phyloP scores from a whole-genome alignment of 2,888 invertebrate species.

The Leucophora obtusa region DNA sequence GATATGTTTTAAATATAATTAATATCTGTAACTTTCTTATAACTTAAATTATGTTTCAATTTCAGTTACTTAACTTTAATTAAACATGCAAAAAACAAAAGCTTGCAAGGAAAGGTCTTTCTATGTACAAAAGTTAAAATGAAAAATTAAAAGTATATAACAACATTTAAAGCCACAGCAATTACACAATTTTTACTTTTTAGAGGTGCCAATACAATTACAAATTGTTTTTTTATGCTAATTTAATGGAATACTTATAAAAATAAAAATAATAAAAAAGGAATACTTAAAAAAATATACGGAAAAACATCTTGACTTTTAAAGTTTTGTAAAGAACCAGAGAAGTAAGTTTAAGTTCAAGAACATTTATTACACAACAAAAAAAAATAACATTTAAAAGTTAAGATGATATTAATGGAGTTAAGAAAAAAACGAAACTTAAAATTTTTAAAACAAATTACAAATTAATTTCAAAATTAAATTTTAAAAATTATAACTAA shows the following conservation, averaged over 20 bases:
- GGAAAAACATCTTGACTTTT: conserved; percentile 3
- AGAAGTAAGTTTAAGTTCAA: neutral
- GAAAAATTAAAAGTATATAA: conserved; percentile 41
- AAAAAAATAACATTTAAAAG: conserved; percentile 3
- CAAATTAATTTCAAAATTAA: neutral
- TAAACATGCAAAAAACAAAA: conserved; percentile 22
- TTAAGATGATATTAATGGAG: neutral
- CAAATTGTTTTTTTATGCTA: conserved; percentile 58
- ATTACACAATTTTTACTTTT: conserved; percentile 53
- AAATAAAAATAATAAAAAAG: conserved; percentile 21
- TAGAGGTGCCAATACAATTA: conserved; percentile 58
- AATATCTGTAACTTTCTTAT: no score
- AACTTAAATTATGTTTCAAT: conserved; percentile 22
- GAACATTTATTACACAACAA: neutral
- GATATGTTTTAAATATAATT: no score
- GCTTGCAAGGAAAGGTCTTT: neutral
- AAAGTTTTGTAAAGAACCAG: neutral
- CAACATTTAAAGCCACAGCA: conserved; percentile 64
- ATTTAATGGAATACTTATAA: conserved; percentile 51
- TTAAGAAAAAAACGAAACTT: neutral
- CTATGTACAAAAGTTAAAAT: conserved; percentile 11
- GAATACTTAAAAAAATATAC: neutral
- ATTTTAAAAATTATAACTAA: conserved; percentile 1
- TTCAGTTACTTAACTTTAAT: neutral
- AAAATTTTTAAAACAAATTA: conserved; percentile 1